Base-by-base conservation (phyloP, 2,797 vertebrate species). In the Premnoplex brunnescens region DNA sequence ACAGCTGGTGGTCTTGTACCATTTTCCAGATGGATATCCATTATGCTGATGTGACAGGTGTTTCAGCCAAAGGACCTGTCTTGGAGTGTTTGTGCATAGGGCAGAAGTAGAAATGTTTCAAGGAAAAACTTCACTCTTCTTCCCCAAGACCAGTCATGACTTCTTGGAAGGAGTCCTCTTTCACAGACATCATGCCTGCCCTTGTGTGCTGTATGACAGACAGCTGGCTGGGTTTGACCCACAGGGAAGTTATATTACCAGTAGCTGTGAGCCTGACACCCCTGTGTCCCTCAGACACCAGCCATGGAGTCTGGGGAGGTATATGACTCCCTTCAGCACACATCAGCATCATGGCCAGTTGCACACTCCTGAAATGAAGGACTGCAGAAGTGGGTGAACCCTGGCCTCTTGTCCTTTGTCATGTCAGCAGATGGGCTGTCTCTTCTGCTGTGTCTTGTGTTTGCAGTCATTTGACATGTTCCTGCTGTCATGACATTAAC, bases 101-200 rank as follows among this genome's bases (percentile, higher is more conserved):
- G 48, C 17, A 6, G n/a, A 46, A 48, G 10, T 24, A 26, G 28
- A 73, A 73, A 23, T 19, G 8, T 54, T 84, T 41, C 54, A 66
- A 62, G n/a, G 43, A 54, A 55, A 18, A 2, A 1, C 41, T 73
- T 73, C 0, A 0, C 49, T 73, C 23, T 41, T 63, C 51, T 80
- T 83, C 37, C 32, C 8, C 18, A 19, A 26, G 32, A 74, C 56
- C 12, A 55, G 5, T 56, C 79, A 58, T 43, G 28, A 24, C 36
- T 43, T 34, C 12, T 52, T 49, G 26, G n/a, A 41, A 78, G 58
- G 52, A 49, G 22, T 21, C 17, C 3, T 48, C 28, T 48, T 56
- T 68, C 37, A 11, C 13, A 63, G 43, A 21, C 36, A 74, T 22
- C 4, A 1, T 60, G 66, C n/a, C n/a, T 77, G 51, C 46, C n/a